Evolutionary conservation across 2,113 vertebrate species (phyloP), one percentile per base, ranked within the genome.

Genomic region (Anseranas semipalmata): DNA sequence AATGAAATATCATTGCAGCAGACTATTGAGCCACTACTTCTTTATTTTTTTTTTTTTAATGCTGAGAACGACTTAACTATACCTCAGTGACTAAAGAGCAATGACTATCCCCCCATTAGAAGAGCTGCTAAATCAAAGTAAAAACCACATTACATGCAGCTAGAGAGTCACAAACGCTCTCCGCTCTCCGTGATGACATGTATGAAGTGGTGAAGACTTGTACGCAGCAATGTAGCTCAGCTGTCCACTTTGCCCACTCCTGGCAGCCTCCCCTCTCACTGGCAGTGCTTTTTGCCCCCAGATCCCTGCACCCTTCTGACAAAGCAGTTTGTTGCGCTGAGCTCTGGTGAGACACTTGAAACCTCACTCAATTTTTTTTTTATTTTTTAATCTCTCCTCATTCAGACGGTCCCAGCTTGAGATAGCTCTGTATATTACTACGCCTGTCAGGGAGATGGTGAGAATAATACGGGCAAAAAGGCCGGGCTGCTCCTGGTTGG

Each of bases 401-500:
- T 89, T 93, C 85, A 91, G 66, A 53, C 66, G 24, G 21, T 62
- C 90, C 45, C 82, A 96, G 93, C 75, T 93, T 95, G 89, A 93
- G 82, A 41, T 33, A 93, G 80, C 81, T 93, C 41, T 3, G 25
- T 73, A 58, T 93, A 85, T 96, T 89, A 87, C 75, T 90, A 76
- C 3, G 71, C 85, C 85, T 96, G 87, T 94, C 95, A 93, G 81
- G 37, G 68, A 93, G 74, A 94, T 6, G 77, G 70, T 74, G 84
- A 82, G 85, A 85, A 91, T 91, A 93, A 95, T 50, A 62, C 2
- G 6, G 70, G 78, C 43, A 16, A 89, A 87, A 81, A 95, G 37
- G 76, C 87, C 0, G 3, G 65, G 63, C 89, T 27, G 68, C 52
- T 74, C 18, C 73, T 50, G 83, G 70, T 32, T 8, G 5, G 53